Evolutionary conservation across 2,113 vertebrate genomes (phyloP).

Genomic region (Thymallus thymallus): DNA sequence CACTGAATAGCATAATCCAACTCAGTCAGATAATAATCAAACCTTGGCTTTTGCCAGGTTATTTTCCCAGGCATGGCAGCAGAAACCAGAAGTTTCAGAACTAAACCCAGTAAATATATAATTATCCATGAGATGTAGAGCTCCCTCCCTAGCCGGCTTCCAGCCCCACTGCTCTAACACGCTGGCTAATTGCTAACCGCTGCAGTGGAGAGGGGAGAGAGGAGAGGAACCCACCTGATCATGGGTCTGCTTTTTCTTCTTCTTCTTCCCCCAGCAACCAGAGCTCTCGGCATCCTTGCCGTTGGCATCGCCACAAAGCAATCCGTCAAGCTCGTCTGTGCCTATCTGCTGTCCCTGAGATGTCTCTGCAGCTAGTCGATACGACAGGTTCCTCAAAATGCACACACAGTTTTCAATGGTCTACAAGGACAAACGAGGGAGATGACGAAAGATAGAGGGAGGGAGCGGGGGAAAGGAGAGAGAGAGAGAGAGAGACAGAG

Average conservation of each 20-base stretch:
- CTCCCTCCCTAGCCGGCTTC: conserved; percentile 51
- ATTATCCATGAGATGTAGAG: conserved; percentile 35
- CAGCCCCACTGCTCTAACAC: conserved; percentile 48
- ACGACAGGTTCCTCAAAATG: conserved; percentile 98
- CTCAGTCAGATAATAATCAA: too few relatives aligned
- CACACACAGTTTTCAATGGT: conserved; percentile 99
- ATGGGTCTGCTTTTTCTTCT: conserved; percentile 98
- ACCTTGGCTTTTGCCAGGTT: too few relatives aligned
- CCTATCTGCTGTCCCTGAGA: conserved; percentile 98
- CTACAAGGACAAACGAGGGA: conserved; percentile 59
- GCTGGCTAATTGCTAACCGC: conserved; percentile 70
- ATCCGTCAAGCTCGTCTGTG: conserved; percentile 92
- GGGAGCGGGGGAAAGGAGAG: background rate
- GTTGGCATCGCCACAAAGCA: conserved; percentile 88
- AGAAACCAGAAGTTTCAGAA: background rate
- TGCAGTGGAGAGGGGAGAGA: conserved; percentile 64
- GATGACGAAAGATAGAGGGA: background rate
- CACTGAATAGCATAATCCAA: too few relatives aligned
- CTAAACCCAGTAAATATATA: conserved; percentile 51
- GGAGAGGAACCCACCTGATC: conserved; percentile 82
- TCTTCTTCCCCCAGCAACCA: conserved; percentile 99
- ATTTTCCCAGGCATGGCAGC: too few relatives aligned
- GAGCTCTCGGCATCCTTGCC: conserved; percentile 93
- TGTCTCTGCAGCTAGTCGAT: conserved; percentile 96
- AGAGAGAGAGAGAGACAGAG: too few relatives aligned